A percentile compares a stretch with the other conserved stretches of the same genome.
Conservation (phyloP, 2,888 invertebrate genomes). For the Nephrotoma flavescens region DNA sequence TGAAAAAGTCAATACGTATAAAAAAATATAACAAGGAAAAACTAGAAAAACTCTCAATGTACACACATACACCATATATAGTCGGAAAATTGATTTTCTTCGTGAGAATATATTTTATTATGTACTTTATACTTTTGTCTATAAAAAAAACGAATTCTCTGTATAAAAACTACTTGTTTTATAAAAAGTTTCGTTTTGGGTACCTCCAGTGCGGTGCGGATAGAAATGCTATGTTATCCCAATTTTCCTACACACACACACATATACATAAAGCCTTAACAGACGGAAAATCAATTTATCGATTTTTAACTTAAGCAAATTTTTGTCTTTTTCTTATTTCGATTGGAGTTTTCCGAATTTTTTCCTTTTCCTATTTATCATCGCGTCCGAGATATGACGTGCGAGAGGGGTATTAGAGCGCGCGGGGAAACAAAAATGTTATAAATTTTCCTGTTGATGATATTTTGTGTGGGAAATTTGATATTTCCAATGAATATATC, state of each 20-base stretch:
- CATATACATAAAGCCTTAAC: background rate
- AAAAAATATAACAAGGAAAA: background rate
- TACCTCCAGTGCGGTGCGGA: background rate
- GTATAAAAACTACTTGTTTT: background rate
- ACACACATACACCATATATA: background rate
- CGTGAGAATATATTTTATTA: background rate
- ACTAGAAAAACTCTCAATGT: background rate
- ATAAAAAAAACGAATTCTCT: background rate
- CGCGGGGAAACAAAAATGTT: background rate
- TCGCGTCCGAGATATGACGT: background rate
- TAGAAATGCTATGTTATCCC: background rate
- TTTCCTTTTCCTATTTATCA: background rate
- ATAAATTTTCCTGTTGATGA: background rate
- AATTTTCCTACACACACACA: background rate
- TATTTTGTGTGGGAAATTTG: background rate
- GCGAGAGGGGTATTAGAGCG: background rate
- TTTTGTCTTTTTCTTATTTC: background rate
- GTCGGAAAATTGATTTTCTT: background rate
- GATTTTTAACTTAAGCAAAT: background rate
- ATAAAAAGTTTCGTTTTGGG: background rate
- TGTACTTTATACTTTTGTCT: background rate
- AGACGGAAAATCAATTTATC: background rate
- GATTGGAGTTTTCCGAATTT: background rate
- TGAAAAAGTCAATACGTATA: background rate
- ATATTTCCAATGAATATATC: background rate